These are phyloP conservation scores for Theristicus caerulescens DNA, from an alignment of 2,113 vertebrate species.

Conservation along the genomic window DNA sequence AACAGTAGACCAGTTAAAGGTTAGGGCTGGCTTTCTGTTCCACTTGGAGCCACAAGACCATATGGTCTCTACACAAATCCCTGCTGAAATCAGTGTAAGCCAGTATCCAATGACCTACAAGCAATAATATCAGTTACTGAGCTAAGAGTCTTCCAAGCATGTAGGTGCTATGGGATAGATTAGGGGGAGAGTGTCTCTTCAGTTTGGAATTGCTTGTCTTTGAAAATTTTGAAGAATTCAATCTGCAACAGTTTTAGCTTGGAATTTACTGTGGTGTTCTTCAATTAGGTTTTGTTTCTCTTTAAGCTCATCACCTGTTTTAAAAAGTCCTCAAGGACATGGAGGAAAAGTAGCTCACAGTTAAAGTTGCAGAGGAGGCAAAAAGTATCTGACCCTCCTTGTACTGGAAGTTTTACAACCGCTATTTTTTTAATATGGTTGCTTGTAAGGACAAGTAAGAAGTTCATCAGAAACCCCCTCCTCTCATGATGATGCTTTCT, in stretches of 20 bases:
- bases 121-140: not conserved
- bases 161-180: not conserved
- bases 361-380: not conserved
- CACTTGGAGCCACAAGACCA: not conserved
- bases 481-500: not conserved
- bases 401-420: not conserved
- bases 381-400: not conserved
- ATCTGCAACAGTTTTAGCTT: not conserved
- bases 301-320: not conserved
- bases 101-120: not conserved
- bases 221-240: not conserved
- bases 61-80: not conserved
- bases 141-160: not conserved
- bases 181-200: not conserved
- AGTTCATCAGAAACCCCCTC: not conserved
- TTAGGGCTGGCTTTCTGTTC: slow-evolving; percentile 27
- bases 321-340: not conserved
- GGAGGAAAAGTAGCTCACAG: not conserved
- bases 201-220: not conserved
- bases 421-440: not conserved
- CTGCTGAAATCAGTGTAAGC: not conserved
- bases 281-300: not conserved
- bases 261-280: not conserved
- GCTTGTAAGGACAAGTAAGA: not conserved
- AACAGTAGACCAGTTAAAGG: not conserved